Evolutionary conservation across 2,888 invertebrate species (phyloP), one percentile per base, ranked within the genome.

Genomic region (Rutpela maculata): DNA sequence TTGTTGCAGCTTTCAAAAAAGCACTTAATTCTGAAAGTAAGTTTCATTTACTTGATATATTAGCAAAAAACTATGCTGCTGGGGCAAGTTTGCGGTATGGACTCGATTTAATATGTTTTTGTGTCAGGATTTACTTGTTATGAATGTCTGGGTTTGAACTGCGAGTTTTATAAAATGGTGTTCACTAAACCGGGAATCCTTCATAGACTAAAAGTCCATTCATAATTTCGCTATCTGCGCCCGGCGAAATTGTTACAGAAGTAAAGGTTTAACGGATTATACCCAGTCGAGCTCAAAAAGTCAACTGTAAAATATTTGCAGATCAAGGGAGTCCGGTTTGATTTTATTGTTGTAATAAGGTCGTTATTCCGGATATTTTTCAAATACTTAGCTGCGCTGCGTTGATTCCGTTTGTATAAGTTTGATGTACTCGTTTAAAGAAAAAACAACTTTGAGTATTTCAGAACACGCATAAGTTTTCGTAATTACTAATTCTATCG

Each of bases 241-340:
- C 26, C 26, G 50, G 63, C 72, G 65, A 63, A 35, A 62, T 72
- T 72, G 55, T 72, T 72, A 71, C 22, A 31, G 70, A 70, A 70
- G 70, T 70, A 60, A 60, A 72, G 59, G 72, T 55, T 72, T 63
- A 63, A 31, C n/a, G 63, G 72, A 72, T 72, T 72, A 63, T 63
- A n/a, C 63, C 10, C 60, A 1, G 56, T 57, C 60, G 1, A 57
- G 26, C 18, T 35, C 70, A 18, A 22, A 18, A 22, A 22, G 55
- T 55, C 18, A 9, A 18, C 31, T 22, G 50, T 71, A 71, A 71
- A 62, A 55, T 62, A 19, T 69, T 69, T 59, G 70, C 38, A 62
- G 71, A 63, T 72, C 62, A 72, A 55, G 55, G 63, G 31, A 31
- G 43, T 50, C 62, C 62, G 55, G 50, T 72, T 72, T 63, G 72